Evolutionary conservation across 2,888 invertebrate genomes (phyloP).

Genomic region (Andrena camellia): DNA sequence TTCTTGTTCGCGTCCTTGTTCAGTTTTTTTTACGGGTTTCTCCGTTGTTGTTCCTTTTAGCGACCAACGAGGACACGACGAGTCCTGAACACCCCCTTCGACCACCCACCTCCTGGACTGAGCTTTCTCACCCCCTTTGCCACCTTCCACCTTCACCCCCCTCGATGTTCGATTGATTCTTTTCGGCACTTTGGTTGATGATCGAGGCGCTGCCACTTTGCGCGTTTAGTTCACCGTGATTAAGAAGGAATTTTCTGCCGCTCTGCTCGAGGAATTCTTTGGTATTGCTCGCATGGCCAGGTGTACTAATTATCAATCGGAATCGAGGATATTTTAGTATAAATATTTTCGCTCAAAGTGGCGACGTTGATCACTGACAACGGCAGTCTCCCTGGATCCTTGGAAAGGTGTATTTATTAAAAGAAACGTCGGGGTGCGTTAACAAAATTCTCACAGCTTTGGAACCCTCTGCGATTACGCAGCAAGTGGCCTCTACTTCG

Average conservation of each 20-base stretch:
- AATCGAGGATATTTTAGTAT: not conserved
- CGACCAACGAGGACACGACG: conserved; percentile 76
- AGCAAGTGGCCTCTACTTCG: not conserved
- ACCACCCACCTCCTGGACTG: conserved; percentile 1
- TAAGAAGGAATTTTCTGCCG: not conserved
- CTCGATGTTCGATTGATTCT: not conserved
- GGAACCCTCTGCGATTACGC: not conserved
- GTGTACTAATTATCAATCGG: not conserved
- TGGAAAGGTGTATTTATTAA: not conserved
- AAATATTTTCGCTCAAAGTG: not conserved
- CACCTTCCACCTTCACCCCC: not conserved
- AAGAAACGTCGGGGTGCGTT: no score
- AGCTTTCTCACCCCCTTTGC: not conserved
- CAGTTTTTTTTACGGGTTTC: conserved; percentile 27
- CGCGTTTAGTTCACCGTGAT: no score
- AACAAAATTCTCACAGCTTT: not conserved
- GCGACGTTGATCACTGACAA: not conserved
- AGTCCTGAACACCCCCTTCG: conserved; percentile 49
- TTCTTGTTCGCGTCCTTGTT: conserved; percentile 57
- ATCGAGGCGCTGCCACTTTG: conserved; percentile 9
- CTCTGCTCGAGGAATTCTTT: not conserved
- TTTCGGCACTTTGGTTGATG: conserved; percentile 8
- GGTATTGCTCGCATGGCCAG: not conserved
- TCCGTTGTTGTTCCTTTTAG: conserved; percentile 39
- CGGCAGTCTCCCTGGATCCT: not conserved